phyloP scores from a whole-genome alignment of 2,888 invertebrate species.

The Drosophila picticornis region DNA sequence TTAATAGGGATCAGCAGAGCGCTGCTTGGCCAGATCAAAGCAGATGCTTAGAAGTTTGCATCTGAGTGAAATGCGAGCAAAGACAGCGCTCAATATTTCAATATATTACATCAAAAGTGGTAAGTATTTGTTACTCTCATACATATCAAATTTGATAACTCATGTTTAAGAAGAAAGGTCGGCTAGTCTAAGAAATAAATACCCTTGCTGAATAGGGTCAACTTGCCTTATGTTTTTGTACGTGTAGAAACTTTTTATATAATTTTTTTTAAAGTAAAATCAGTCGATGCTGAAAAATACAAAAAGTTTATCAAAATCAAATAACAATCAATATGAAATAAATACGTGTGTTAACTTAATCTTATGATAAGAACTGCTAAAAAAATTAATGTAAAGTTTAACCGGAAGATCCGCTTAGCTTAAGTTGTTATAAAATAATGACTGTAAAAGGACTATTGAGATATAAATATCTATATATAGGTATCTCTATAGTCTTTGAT shows the following conservation, averaged over 20 bases:
- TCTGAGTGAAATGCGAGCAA: constrained; percentile 4
- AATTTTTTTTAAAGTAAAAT: neutral
- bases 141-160: neutral
- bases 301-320: neutral
- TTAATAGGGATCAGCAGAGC: constrained; percentile 66
- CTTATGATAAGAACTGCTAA: accelerated
- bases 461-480: neutral
- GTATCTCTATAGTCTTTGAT: neutral
- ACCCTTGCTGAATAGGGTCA: neutral
- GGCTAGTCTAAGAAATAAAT: neutral
- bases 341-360: neutral
- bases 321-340: neutral
- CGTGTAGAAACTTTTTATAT: neutral
- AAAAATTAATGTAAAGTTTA: neutral
- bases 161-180: neutral
- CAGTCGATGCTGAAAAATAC: too few relatives aligned
- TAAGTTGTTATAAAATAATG: neutral
- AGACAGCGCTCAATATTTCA: neutral
- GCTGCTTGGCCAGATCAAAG: constrained; percentile 57
- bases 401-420: neutral
- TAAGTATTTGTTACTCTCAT: neutral
- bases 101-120: neutral
- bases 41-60: constrained; percentile 49
- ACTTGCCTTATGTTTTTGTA: neutral
- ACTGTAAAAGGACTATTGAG: neutral